Evolutionary conservation across 2,113 vertebrate genomes (phyloP), one percentile per base, ranked within the genome.

Genomic region (Rallus limicola): DNA sequence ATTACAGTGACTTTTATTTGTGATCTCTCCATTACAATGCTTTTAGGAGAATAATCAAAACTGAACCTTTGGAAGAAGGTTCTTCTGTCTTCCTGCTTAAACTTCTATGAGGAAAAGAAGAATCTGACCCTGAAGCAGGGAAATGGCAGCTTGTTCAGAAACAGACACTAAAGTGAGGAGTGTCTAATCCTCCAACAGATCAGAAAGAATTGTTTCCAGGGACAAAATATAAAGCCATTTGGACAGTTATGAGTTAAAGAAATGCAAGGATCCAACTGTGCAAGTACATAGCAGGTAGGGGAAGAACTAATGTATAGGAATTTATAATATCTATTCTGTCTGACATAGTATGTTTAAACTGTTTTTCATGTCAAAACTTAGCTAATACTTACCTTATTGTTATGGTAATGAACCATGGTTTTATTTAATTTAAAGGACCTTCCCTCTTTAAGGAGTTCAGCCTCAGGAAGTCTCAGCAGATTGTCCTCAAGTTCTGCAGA

Each of bases 1-100:
- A 40, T 46, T 67, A 62, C 8, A 38, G 2, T n/a, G 7, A 31
- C 4, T 28, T 86, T 74, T 67, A 62, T 74, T 72, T 82, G 4
- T 48, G 17, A 25, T 9, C 5, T 71, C 23, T 77, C 10, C 1
- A 0, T 29, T 40, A 34, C 5, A 3, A 19, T 78, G 42, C 9
- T 81, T 44, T 42, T 9, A n/a, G 34, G 86, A 76, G 8, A 64
- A 3, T 18, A 62, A 74, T 24, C 15, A 26, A 74, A 70, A 52
- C 6, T 11, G 63, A 42, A 34, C 4, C 7, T 56, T 34, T 75
- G n/a, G 33, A 75, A 81, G 34, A 16, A 76, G 11, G 11, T 44
- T 44, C 42, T 44, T 44, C 42, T 16, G 18, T 44, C 44, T 44
- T 44, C 44, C 44, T 79, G 20, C 19, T 63, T 16, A 86, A 92